These are phyloP conservation scores for Eidolon helvum DNA, from an alignment of 2,113 vertebrate genomes.

Conservation along the genomic window DNA sequence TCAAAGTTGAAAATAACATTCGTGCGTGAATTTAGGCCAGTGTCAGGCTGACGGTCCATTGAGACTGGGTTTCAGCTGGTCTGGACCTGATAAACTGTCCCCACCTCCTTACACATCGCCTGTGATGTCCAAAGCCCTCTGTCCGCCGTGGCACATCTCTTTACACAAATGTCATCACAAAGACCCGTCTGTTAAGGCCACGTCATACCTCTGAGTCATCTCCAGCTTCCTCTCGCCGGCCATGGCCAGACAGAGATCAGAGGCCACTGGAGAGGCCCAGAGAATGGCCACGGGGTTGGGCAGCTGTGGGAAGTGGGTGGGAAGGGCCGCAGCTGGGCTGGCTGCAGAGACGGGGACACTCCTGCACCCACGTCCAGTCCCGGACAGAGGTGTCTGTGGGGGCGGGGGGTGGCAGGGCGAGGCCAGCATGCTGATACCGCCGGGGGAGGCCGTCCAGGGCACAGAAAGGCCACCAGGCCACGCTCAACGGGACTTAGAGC, in stretches of 20 bases:
- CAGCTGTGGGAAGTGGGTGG: background rate
- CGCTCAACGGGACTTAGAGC: background rate
- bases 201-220: conserved; percentile 27
- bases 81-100: no score
- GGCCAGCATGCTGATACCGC: background rate
- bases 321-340: background rate
- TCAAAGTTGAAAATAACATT: background rate
- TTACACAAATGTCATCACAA: background rate
- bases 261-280: background rate
- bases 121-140: background rate
- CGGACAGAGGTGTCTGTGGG: conserved; percentile 47
- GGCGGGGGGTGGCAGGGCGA: background rate
- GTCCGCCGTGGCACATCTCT: background rate
- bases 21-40: background rate
- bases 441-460: background rate
- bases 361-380: background rate
- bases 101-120: background rate
- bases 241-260: background rate
- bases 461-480: background rate
- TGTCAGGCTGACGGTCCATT: background rate
- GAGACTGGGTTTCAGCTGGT: background rate
- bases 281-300: background rate
- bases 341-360: background rate
- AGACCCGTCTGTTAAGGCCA: background rate
- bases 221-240: background rate